Percentiles rank a stretch among this genome's conserved stretches.
phyloP scores from a whole-genome alignment of 2,888 invertebrate genomes.

The Lysandra coridon region DNA sequence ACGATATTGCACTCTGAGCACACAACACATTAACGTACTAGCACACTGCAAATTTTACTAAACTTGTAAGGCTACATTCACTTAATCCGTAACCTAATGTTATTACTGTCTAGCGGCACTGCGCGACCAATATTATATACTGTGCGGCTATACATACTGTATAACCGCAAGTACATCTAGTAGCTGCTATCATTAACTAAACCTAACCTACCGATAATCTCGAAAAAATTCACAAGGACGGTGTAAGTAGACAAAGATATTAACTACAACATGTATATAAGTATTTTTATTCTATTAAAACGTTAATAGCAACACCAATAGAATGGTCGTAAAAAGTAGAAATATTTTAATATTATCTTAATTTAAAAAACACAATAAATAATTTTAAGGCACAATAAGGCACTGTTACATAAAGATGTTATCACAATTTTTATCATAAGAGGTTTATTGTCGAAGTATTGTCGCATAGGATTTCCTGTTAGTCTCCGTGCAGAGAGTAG shows the following conservation, averaged over 20 bases:
- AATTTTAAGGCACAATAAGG: constrained; percentile 78
- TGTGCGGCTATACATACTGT: constrained; percentile 51
- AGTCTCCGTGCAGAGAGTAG: constrained; percentile 68
- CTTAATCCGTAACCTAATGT: constrained; percentile 47
- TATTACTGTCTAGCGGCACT: constrained; percentile 50
- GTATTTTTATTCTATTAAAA: constrained; percentile 62
- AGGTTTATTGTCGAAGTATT: constrained; percentile 43
- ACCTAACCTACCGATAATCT: constrained; percentile 74
- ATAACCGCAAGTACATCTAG: constrained; percentile 48
- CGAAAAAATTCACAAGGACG: constrained; percentile 79
- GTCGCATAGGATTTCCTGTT: constrained; percentile 62
- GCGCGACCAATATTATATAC: constrained; percentile 51
- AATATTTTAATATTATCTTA: constrained; percentile 68
- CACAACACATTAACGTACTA: constrained; percentile 37
- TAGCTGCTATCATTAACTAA: constrained; percentile 68
- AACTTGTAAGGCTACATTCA: constrained; percentile 37
- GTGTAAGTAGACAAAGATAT: constrained; percentile 76
- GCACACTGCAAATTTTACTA: constrained; percentile 38
- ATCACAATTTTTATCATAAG: constrained; percentile 62
- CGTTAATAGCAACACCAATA: constrained; percentile 62
- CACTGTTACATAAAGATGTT: constrained; percentile 76
- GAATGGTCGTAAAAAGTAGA: constrained; percentile 65
- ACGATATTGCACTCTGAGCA: constrained; percentile 45
- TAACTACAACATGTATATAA: constrained; percentile 63
- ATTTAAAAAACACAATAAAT: constrained; percentile 73